Base-by-base conservation (phyloP, 2,888 invertebrate genomes). In the Carterocephalus palaemon region DNA sequence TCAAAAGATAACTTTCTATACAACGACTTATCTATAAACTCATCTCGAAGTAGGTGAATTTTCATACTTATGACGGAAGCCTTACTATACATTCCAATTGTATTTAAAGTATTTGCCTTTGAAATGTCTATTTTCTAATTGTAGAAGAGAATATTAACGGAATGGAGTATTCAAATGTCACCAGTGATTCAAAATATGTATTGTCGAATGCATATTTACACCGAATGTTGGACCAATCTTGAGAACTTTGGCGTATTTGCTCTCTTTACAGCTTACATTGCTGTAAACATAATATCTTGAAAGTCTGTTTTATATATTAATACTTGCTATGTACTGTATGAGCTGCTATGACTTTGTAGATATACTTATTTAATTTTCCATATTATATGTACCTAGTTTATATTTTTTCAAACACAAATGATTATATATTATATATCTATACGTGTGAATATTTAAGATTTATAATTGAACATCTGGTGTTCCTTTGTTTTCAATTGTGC, bases 81-180 rank as follows among this genome's bases (percentile, higher is more conserved):
- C 82, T 84, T 84, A 72, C 70, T 80, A 70, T 78, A 85, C 85
- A 85, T 85, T 85, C 85, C 85, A 85, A 65, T 75, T 77, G 77
- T 83, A 81, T 82, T 83, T 81, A 75, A 66, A 59, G 56, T 67
- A 64, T 68, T 62, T 74, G 77, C 76, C 76, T 81, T 81, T 58
- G 54, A 73, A 72, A 67, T 68, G 63, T 70, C 67, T 79, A 76
- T 76, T 78, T 72, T 72, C 67, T 72, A 67, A 22, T 60, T 62
- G 47, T 59, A 62, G 57, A 63, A 54, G 59, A 60, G 55, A 15
- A 47, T 12, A 12, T 46, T 17, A 33, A 13, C 13, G 32, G 28
- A 28, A 15, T 29, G 39, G 20, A 28, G 39, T 45, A 45, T 39
- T 45, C 39, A 49, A 34, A 47, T 46, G 26, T 41, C 24, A n/a